These are phyloP conservation scores for Drosophila nr. medialis DNA, from an alignment of 2,888 invertebrate genomes.

Conservation along the genomic window DNA sequence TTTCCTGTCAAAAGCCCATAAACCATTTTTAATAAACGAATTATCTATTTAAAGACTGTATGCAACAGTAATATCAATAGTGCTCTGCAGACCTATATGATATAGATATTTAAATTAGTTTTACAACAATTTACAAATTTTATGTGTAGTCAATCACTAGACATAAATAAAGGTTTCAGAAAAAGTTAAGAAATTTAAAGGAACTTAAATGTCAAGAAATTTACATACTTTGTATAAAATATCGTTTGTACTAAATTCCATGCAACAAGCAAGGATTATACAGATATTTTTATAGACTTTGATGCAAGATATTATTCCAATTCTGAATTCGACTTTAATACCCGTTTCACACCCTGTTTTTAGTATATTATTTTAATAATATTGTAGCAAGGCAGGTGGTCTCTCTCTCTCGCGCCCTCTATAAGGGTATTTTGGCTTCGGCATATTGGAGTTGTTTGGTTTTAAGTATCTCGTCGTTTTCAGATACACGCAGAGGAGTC, in stretches of 20 bases:
- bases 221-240: not conserved
- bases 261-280: not conserved
- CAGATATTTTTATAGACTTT: not conserved
- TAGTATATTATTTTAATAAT: not conserved
- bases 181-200: not conserved
- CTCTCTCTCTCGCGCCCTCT: not conserved
- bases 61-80: too few relatives aligned
- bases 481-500: not conserved
- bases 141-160: not conserved
- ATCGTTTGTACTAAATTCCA: not conserved
- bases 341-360: not conserved
- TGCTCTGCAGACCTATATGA: not conserved
- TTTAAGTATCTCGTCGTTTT: constrained; percentile 1
- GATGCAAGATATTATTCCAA: not conserved
- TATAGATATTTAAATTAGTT: not conserved
- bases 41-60: not conserved
- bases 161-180: not conserved
- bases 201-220: not conserved
- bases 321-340: not conserved
- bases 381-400: not conserved
- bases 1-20: not conserved
- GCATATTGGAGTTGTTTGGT: not conserved
- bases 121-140: not conserved
- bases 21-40: not conserved
- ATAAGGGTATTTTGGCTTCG: constrained; percentile 11